Evolutionary conservation across 1,140 invertebrate species (phyloP).

Genomic region (Bemisia tabaci): DNA sequence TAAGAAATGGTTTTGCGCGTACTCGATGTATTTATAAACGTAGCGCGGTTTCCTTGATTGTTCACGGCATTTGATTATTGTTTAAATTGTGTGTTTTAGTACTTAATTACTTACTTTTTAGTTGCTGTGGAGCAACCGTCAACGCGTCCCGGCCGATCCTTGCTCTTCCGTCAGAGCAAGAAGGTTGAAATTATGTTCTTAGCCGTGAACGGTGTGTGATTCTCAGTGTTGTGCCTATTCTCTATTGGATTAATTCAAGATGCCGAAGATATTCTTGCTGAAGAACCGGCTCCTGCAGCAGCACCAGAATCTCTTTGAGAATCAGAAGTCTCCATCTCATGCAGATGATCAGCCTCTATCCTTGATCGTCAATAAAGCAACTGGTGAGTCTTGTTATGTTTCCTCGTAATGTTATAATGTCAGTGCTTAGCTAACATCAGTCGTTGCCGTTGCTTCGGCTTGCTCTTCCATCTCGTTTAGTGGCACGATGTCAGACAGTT

Average conservation of each 20-base stretch:
- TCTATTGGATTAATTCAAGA: constrained; percentile 26
- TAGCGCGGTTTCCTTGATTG: too few relatives aligned
- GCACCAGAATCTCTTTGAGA: constrained; percentile 62
- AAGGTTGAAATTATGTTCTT: neutral
- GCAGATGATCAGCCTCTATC: neutral
- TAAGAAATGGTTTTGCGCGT: neutral
- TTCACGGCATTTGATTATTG: too few relatives aligned
- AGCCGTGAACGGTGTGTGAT: neutral
- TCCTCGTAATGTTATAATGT: too few relatives aligned
- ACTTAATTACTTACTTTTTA: too few relatives aligned
- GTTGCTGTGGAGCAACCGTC: too few relatives aligned
- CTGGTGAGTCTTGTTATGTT: neutral
- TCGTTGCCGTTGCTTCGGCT: too few relatives aligned
- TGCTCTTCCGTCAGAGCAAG: neutral
- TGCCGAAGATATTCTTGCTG: constrained; percentile 82
- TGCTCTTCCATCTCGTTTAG: too few relatives aligned
- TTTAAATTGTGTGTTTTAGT: too few relatives aligned
- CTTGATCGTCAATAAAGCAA: neutral
- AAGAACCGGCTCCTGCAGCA: constrained; percentile 78
- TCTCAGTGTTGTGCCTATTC: neutral
- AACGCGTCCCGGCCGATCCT: neutral
- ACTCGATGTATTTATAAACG: too few relatives aligned
- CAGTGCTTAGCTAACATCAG: too few relatives aligned
- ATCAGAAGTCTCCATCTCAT: constrained; percentile 36
- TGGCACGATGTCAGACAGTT: too few relatives aligned